phyloP scores from a whole-genome alignment of 2,113 vertebrate genomes.

The Ivindomyrus marchei region DNA sequence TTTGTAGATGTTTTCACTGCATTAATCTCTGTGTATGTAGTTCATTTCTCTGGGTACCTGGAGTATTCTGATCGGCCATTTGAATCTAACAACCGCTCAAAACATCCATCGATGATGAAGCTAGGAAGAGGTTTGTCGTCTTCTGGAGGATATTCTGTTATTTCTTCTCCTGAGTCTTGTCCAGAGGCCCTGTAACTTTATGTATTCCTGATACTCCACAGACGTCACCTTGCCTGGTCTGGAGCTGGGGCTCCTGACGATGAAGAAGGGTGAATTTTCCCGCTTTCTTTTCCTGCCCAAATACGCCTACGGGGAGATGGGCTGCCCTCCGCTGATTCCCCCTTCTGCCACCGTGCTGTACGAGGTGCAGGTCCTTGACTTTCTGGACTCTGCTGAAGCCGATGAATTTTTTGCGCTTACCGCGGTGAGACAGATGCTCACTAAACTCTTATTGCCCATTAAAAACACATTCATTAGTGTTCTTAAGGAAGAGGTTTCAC shows the following conservation, averaged over 20 bases:
- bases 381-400: constrained; percentile 69
- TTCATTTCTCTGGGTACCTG: constrained; percentile 79
- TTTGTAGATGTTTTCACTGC: background rate
- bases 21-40: constrained; percentile 45
- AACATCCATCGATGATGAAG: constrained; percentile 71
- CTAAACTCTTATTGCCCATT: background rate
- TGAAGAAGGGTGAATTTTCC: constrained; percentile 79
- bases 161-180: background rate
- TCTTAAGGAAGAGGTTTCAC: background rate
- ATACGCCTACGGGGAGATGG: constrained; percentile 76
- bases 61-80: constrained; percentile 73
- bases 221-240: constrained; percentile 80
- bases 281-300: constrained; percentile 69
- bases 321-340: constrained; percentile 81
- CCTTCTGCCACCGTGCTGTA: constrained; percentile 66
- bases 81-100: constrained; percentile 61
- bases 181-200: background rate
- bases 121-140: constrained; percentile 72
- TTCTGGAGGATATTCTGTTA: background rate
- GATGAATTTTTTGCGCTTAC: constrained; percentile 68
- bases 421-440: constrained; percentile 51
- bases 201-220: constrained; percentile 38
- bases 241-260: constrained; percentile 75
- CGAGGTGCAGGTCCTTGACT: constrained; percentile 80
- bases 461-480: background rate